These are phyloP conservation scores for Anguilla megastoma DNA, from an alignment of 2,797 vertebrate species.

Conservation along the genomic window DNA sequence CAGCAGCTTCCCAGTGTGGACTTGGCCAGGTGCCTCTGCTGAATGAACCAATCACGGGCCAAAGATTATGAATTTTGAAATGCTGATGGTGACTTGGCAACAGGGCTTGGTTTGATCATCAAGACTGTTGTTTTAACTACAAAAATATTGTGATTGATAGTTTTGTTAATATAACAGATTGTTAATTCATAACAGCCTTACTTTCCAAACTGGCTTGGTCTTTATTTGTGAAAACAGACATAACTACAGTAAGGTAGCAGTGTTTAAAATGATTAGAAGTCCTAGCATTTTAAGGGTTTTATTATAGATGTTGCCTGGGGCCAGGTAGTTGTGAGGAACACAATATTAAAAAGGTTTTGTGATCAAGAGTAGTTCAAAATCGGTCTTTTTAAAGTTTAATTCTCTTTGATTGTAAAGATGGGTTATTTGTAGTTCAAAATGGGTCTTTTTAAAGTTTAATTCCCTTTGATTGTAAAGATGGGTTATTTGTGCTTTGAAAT, in stretches of 20 bases:
- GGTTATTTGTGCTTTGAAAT: neutral
- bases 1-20: neutral
- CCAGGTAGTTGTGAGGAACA: neutral
- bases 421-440: too few relatives aligned
- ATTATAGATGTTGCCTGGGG: neutral
- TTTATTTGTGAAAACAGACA: neutral
- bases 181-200: neutral
- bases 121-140: neutral
- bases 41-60: neutral
- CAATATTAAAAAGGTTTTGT: neutral
- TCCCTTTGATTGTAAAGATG: neutral
- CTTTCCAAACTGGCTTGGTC: neutral
- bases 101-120: neutral
- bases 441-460: neutral
- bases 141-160: neutral
- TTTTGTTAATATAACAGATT: neutral
- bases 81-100: neutral
- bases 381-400: neutral
- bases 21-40: neutral
- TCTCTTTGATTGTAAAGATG: too few relatives aligned
- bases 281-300: neutral
- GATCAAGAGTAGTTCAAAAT: neutral
- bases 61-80: neutral
- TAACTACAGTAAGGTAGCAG: neutral
- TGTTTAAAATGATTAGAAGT: neutral